Conservation (phyloP, 37 sponge, comb jelly and placozoan species). For the Eunapius fragilis region DNA sequence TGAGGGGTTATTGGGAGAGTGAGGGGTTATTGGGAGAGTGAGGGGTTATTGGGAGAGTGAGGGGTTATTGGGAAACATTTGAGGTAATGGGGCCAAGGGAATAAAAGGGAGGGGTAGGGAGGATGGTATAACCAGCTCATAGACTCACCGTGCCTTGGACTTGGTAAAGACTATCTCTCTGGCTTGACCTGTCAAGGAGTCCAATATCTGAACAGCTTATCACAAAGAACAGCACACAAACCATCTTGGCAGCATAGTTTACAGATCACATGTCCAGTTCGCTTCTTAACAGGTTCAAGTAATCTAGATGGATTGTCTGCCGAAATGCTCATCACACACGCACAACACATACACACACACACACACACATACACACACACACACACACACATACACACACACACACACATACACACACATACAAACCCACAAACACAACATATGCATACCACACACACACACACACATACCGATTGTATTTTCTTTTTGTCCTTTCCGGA, state of each 20-base stretch:
- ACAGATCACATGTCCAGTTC: conserved; percentile 73
- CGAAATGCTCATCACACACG: not conserved
- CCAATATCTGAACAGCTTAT: not conserved
- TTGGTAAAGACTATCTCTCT: conserved; percentile 22
- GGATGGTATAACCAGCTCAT: too few species aligned
- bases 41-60: too few species aligned
- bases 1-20: not conserved
- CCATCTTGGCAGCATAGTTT: conserved; percentile 77
- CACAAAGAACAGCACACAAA: not conserved
- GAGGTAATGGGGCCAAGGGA: too few species aligned
- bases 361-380: not conserved
- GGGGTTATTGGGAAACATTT: too few species aligned
- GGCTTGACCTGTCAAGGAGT: not conserved
- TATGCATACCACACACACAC: not conserved
- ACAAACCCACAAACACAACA: not conserved
- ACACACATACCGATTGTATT: not conserved
- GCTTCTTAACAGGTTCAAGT: conserved; percentile 58
- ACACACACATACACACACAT: conserved; percentile 9
- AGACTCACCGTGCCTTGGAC: conserved; percentile 34
- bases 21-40: too few species aligned
- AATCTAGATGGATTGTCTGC: conserved; percentile 9
- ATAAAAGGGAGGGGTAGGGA: too few species aligned
- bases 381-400: not conserved
- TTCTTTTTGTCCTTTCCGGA: conserved; percentile 59
- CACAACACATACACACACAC: not conserved